Conservation (phyloP, 2,797 vertebrate genomes). For the Gallinago solitaria region DNA sequence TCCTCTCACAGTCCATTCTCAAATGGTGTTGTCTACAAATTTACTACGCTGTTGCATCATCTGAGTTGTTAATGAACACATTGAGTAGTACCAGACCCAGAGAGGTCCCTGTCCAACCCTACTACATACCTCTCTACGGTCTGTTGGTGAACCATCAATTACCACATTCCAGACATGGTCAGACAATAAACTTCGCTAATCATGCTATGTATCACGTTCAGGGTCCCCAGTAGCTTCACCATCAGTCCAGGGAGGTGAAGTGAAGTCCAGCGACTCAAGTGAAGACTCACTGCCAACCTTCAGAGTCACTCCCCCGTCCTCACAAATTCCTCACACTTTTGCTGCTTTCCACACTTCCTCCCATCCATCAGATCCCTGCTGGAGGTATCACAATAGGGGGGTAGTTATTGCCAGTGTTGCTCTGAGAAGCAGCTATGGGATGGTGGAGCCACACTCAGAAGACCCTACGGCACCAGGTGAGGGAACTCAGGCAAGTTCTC, state of each 20-base stretch:
- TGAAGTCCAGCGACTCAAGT: not conserved
- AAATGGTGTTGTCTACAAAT: not conserved
- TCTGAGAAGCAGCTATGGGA: not conserved
- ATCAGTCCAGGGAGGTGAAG: not conserved
- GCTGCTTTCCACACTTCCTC: not conserved
- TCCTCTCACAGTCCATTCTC: not conserved
- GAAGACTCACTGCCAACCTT: not conserved
- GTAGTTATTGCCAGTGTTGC: not conserved
- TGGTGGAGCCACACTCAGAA: not conserved
- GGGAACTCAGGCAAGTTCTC: not conserved
- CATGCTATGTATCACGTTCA: not conserved
- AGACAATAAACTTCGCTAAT: not conserved
- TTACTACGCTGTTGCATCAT: not conserved
- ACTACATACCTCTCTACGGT: not conserved
- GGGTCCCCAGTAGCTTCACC: not conserved
- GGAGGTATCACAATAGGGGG: not conserved
- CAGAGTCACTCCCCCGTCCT: not conserved
- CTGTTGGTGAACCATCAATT: not conserved
- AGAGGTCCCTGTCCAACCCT: not conserved
- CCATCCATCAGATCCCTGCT: not conserved
- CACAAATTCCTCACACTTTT: not conserved
- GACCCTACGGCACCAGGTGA: accelerated
- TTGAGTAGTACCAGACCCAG: not conserved
- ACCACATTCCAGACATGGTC: not conserved
- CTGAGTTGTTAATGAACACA: not conserved